phyloP scores from a whole-genome alignment of 1,140 invertebrate species.

The Octopus bimaculoides region DNA sequence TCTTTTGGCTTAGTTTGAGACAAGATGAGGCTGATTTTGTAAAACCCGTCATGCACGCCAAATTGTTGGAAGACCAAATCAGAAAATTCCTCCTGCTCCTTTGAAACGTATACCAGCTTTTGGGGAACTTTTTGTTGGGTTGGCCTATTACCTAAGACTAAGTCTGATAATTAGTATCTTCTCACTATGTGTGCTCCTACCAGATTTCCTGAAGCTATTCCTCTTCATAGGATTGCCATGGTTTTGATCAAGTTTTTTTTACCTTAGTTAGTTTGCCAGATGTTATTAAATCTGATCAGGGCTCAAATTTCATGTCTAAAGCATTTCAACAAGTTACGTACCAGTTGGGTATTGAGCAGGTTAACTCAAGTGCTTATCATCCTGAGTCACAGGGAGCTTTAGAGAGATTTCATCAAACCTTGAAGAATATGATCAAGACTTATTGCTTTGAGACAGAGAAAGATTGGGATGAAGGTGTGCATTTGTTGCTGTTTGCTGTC shows the following conservation, averaged over 20 bases:
- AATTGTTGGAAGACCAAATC: slow-evolving; percentile 23
- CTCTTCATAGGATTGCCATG: slow-evolving; percentile 24
- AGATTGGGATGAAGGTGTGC: neutral
- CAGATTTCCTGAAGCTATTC: slow-evolving; percentile 28
- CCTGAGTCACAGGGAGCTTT: neutral
- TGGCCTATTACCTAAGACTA: slow-evolving; percentile 25
- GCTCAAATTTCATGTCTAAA: slow-evolving; percentile 27
- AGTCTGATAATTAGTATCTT: slow-evolving; percentile 24
- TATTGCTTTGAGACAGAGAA: neutral
- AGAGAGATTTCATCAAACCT: neutral
- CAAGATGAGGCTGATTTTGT: slow-evolving; percentile 18
- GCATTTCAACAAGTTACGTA: slow-evolving; percentile 23
- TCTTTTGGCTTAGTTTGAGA: slow-evolving; percentile 11
- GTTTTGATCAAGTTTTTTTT: slow-evolving; percentile 14
- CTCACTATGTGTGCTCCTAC: slow-evolving; percentile 28
- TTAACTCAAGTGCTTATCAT: neutral
- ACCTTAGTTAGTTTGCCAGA: slow-evolving; percentile 23
- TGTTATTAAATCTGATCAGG: slow-evolving; percentile 18
- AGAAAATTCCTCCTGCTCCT: slow-evolving; percentile 14
- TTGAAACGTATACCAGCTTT: slow-evolving; percentile 19
- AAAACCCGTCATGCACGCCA: slow-evolving; percentile 24
- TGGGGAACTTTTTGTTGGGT: slow-evolving; percentile 27
- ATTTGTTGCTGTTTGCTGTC: neutral
- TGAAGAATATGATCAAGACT: neutral
- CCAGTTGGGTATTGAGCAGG: slow-evolving; percentile 15